Evolutionary conservation across 2,113 vertebrate genomes (phyloP), one percentile per base, ranked within the genome.

Genomic region (Ophiodon elongatus): DNA sequence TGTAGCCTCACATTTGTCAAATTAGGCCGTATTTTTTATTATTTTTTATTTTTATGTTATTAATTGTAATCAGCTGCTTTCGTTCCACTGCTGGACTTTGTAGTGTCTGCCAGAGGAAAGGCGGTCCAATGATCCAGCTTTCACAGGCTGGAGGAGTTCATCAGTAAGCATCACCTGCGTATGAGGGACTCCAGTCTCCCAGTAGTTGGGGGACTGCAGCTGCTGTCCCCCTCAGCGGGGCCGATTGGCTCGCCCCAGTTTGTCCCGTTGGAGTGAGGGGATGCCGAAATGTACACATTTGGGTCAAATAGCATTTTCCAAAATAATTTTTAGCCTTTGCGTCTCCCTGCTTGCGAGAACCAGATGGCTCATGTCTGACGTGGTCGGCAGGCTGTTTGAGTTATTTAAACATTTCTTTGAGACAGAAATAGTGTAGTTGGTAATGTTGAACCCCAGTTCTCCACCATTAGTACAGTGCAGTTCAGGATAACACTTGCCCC

Each of bases 211-310:
- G 27, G 76, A 63, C 35, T 68, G 79, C 84, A 79, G 82, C 59
- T 85, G 65, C 71, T 77, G 52, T 84, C 59, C 37, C 79, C 82
- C 79, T 73, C 65, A 84, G 75, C 50, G 3, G 60, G 82, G 72
- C 85, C 84, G 83, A 82, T 85, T n/a, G 84, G 80, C 68, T 57
- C 7, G 3, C 76, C 65, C 56, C 52, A 37, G 83, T 70, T 66
- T 56, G 67, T 79, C 87, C 82, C 3, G 11, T 79, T 73, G 67
- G 33, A 66, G 23, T 57, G 37, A 45, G 52, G 21, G 25, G 47
- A 52, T 64, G 54, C 78, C 60, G 52, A 84, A 70, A 63, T 68
- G 73, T 74, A 47, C 86, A 87, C 74, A 92, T 87, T 82, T 87
- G 85, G 85, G 85, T 85, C 84, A 75, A 72, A 87, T 52, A 66